These are phyloP conservation scores for Sesia apiformis DNA, from an alignment of 2,888 invertebrate genomes.

Conservation along the genomic window DNA sequence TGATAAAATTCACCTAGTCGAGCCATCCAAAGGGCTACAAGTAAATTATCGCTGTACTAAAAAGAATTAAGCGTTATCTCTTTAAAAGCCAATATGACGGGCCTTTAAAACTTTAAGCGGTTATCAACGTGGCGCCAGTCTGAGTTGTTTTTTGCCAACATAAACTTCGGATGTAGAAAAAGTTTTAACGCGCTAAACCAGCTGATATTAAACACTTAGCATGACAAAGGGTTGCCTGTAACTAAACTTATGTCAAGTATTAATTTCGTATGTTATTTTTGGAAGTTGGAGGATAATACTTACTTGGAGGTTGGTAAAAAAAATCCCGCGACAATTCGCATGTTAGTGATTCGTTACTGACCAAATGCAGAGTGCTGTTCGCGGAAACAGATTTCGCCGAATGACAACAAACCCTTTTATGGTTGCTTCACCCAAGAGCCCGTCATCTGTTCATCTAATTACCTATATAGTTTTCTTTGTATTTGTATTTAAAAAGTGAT, in stretches of 20 bases:
- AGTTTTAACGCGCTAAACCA: conserved; percentile 2
- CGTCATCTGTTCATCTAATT: too few species aligned
- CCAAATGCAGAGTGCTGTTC: conserved; percentile 32
- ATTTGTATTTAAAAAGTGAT: too few species aligned
- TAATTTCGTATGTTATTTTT: too few species aligned
- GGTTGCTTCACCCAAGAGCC: not conserved
- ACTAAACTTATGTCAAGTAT: too few species aligned
- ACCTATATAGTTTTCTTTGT: too few species aligned
- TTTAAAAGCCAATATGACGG: conserved; percentile 27
- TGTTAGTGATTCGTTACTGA: conserved; percentile 10
- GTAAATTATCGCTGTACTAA: conserved; percentile 6
- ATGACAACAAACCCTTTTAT: conserved; percentile 24
- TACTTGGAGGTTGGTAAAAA: too few species aligned
- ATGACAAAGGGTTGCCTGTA: not conserved
- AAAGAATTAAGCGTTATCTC: conserved; percentile 37
- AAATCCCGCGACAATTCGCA: not conserved
- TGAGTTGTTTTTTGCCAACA: conserved; percentile 24
- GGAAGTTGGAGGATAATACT: too few species aligned
- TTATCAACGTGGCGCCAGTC: conserved; percentile 47
- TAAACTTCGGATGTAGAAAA: conserved; percentile 11
- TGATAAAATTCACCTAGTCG: too few species aligned
- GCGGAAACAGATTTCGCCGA: conserved; percentile 36
- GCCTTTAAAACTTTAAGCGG: conserved; percentile 23
- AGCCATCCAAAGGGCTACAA: too few species aligned
- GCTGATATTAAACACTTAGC: not conserved